These are phyloP conservation scores for Aricia agestis DNA, from an alignment of 1,140 invertebrate genomes.

Conservation along the genomic window DNA sequence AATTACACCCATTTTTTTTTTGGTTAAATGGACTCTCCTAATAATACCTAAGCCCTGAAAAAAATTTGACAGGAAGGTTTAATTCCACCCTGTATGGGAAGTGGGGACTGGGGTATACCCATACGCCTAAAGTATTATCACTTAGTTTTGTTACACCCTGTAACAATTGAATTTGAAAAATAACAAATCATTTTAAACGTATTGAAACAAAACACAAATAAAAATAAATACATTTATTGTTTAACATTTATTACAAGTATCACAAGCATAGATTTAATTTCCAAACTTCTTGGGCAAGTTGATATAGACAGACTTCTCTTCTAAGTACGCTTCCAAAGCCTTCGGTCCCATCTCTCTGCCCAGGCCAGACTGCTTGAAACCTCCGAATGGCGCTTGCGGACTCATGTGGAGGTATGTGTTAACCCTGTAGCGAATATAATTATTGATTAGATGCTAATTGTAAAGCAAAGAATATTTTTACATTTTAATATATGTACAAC, in stretches of 20 bases:
- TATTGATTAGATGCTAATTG: background rate
- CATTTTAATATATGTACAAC: too few relatives aligned
- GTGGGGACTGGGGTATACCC: too few relatives aligned
- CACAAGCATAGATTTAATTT: background rate
- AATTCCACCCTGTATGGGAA: too few relatives aligned
- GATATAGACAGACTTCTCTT: conserved; percentile 31
- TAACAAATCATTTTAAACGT: too few relatives aligned
- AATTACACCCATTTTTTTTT: too few relatives aligned
- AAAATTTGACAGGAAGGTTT: too few relatives aligned
- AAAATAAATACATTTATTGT: background rate
- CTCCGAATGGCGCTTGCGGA: conserved; percentile 84
- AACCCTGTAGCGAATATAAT: conserved; percentile 76
- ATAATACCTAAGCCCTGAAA: too few relatives aligned
- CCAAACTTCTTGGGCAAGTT: conserved; percentile 12
- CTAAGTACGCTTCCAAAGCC: conserved; percentile 28
- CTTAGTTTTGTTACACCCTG: too few relatives aligned
- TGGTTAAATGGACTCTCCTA: too few relatives aligned
- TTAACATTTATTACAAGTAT: background rate
- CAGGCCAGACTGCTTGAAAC: conserved; percentile 86
- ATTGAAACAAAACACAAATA: background rate
- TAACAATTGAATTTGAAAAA: too few relatives aligned
- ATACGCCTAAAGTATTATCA: too few relatives aligned
- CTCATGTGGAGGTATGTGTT: conserved; percentile 81
- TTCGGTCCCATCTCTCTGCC: conserved; percentile 77
- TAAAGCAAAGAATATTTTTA: too few relatives aligned